Conservation (phyloP, 1,140 invertebrate species). For the Pogonognathellus flavescens region DNA sequence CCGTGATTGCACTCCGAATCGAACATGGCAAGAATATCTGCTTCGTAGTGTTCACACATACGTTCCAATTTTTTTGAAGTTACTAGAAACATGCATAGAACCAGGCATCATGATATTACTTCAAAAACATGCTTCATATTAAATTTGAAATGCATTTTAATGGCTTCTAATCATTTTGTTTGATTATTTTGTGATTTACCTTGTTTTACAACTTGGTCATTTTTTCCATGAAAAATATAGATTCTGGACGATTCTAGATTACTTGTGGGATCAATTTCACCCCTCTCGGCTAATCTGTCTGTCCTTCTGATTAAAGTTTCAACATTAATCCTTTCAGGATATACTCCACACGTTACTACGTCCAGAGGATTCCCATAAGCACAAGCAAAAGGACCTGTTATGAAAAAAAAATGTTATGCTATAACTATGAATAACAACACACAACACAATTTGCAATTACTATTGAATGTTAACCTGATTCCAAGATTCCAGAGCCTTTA, state of each 20-base stretch:
- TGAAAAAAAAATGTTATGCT: no score
- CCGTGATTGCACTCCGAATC: background rate
- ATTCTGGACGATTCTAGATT: background rate
- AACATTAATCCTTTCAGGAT: background rate
- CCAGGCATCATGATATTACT: no score
- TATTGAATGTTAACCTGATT: no score
- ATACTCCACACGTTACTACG: no score
- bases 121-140: no score
- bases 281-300: background rate
- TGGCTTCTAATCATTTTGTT: background rate
- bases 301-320: background rate
- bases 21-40: background rate
- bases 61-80: background rate
- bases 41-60: background rate
- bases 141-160: no score
- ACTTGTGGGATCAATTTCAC: background rate
- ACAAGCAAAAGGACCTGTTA: no score
- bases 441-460: no score
- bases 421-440: no score
- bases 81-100: background rate
- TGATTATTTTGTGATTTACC: background rate
- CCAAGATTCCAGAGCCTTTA: no score
- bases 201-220: background rate
- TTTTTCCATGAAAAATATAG: slow-evolving; percentile 9
- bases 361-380: no score